A percentile compares a stretch with the other conserved stretches of the same genome.
Evolutionary conservation across 1,140 invertebrate species (phyloP).

Genomic region (Schlechtendalia chinensis): DNA sequence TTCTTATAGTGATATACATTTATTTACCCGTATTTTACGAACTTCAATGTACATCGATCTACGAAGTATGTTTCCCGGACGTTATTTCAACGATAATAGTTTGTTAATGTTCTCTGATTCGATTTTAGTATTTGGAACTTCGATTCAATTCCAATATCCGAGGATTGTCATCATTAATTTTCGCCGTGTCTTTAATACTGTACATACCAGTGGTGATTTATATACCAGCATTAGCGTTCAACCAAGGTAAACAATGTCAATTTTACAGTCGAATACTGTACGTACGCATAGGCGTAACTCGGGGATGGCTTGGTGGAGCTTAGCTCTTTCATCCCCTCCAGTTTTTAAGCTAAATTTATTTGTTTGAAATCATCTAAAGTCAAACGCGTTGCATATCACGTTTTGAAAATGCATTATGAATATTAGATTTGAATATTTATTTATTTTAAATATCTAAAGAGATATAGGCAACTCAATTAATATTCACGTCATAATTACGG

Average conservation of each 20-base stretch:
- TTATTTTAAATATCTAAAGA: too few species aligned
- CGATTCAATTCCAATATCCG: conserved; percentile 23
- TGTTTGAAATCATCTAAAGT: too few species aligned
- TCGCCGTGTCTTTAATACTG: conserved; percentile 51
- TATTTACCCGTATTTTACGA: conserved; percentile 86
- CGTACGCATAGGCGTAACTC: too few species aligned
- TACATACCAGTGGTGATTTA: conserved; percentile 57
- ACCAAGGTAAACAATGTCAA: conserved; percentile 54
- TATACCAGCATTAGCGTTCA: conserved; percentile 56
- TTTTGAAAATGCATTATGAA: too few species aligned
- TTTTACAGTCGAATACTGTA: too few species aligned
- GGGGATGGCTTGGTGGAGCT: too few species aligned
- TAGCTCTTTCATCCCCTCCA: too few species aligned
- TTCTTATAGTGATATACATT: conserved; percentile 68
- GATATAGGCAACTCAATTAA: too few species aligned
- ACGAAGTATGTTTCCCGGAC: conserved; percentile 65
- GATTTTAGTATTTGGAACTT: conserved; percentile 20
- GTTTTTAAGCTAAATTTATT: too few species aligned
- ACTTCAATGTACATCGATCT: conserved; percentile 77
- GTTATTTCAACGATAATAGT: not conserved
- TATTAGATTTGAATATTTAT: too few species aligned
- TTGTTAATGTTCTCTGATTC: not conserved
- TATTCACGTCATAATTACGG: too few species aligned
- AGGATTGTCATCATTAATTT: conserved; percentile 15
- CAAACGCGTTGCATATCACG: too few species aligned